Evolutionary conservation across 2,888 invertebrate genomes (phyloP).

Genomic region (Eurytoma californica): DNA sequence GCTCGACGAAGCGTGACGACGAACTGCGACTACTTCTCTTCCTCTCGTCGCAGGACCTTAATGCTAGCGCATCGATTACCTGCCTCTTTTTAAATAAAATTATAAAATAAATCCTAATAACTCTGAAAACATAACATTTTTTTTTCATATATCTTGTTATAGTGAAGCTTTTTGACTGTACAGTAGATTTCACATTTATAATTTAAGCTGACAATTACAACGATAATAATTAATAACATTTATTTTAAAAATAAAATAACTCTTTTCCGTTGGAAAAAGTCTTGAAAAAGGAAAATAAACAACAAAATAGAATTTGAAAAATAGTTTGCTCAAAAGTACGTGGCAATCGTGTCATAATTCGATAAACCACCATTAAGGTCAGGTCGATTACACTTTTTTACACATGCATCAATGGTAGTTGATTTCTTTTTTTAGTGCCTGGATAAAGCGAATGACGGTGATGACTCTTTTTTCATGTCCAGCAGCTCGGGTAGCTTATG

Average conservation of each 20-base stretch:
- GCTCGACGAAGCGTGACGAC: slow-evolving; percentile 45
- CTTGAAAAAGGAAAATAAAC: background rate
- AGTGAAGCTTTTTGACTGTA: too few relatives aligned
- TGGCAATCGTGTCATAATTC: slow-evolving; percentile 49
- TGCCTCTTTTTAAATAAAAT: slow-evolving; percentile 12
- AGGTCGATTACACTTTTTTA: slow-evolving; percentile 6
- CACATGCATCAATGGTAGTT: slow-evolving; percentile 32
- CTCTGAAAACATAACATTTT: too few relatives aligned
- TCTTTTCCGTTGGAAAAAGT: background rate
- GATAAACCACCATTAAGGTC: slow-evolving; percentile 55
- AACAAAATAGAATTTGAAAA: too few relatives aligned
- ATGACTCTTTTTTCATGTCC: slow-evolving; percentile 45
- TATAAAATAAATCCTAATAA: background rate
- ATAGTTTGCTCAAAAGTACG: background rate
- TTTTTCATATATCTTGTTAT: too few relatives aligned
- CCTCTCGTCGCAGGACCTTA: slow-evolving; percentile 44
- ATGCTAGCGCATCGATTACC: slow-evolving; percentile 49
- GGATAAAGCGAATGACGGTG: slow-evolving; percentile 49
- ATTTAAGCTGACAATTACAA: too few relatives aligned
- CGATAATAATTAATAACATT: too few relatives aligned
- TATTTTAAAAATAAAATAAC: too few relatives aligned
- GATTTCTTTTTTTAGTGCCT: slow-evolving; percentile 30
- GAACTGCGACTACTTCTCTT: slow-evolving; percentile 34
- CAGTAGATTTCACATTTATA: too few relatives aligned
- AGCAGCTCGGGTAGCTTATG: slow-evolving; percentile 29